Conservation (phyloP, 2,113 vertebrate genomes). For the Malaclemys terrapin region DNA sequence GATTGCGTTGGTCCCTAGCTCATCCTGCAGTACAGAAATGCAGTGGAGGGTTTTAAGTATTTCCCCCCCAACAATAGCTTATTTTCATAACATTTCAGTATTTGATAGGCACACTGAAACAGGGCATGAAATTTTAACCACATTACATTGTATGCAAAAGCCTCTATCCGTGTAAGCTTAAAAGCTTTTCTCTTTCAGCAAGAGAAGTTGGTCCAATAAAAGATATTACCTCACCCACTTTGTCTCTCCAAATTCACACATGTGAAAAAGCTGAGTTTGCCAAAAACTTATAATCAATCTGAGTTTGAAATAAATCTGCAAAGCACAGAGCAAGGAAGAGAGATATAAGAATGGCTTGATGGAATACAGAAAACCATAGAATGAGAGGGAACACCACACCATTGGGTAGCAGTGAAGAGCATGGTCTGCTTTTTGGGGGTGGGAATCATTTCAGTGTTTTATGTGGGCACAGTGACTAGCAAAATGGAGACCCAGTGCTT, state of each 20-base stretch:
- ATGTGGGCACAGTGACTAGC: background rate
- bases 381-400: rapidly evolving
- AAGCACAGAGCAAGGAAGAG: background rate
- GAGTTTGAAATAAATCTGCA: background rate
- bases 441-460: background rate
- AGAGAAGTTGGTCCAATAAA: background rate
- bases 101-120: background rate
- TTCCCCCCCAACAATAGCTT: background rate
- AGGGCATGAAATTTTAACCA: background rate
- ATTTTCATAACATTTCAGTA: background rate
- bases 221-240: background rate
- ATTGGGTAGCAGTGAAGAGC: background rate
- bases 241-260: background rate
- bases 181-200: background rate
- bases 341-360: background rate
- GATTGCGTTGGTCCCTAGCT: background rate
- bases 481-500: background rate
- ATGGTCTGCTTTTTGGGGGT: rapidly evolving
- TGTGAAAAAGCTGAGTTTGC: background rate
- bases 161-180: background rate
- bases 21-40: background rate
- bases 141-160: rapidly evolving
- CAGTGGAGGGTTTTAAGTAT: background rate
- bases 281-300: background rate
- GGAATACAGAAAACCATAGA: background rate